These are phyloP conservation scores for Propsilocerus akamusi DNA, from an alignment of 1,140 invertebrate species.

Conservation along the genomic window DNA sequence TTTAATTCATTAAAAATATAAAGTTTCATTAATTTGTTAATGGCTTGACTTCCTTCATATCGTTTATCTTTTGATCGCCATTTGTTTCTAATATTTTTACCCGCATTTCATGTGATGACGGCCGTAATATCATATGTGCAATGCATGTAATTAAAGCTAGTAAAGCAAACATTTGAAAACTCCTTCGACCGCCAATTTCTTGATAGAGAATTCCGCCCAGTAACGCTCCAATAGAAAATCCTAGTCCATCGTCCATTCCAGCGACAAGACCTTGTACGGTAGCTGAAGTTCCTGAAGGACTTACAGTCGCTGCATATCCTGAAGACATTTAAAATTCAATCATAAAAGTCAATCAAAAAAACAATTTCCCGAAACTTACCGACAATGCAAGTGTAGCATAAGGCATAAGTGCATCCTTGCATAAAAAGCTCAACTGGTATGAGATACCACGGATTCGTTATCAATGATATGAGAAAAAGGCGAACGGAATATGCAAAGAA, in stretches of 20 bases:
- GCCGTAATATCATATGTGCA: conserved; percentile 24
- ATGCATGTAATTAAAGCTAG: conserved; percentile 30
- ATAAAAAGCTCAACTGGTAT: conserved; percentile 48
- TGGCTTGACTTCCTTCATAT: background rate
- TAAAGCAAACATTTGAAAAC: conserved; percentile 32
- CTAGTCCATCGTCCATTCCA: conserved; percentile 64
- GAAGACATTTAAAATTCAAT: background rate
- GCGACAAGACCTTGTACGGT: conserved; percentile 64
- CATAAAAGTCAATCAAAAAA: too few species aligned
- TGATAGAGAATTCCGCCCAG: conserved; percentile 38
- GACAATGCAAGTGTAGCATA: conserved; percentile 60
- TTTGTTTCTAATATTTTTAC: background rate
- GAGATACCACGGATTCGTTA: conserved; percentile 52
- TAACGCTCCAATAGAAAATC: conserved; percentile 41
- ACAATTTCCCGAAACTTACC: conserved; percentile 10
- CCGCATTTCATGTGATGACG: conserved; percentile 10
- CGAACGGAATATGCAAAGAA: conserved; percentile 49
- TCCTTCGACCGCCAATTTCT: conserved; percentile 28
- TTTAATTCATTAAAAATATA: too few species aligned
- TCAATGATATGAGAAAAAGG: conserved; percentile 44
- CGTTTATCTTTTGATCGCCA: background rate
- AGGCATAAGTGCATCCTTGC: conserved; percentile 60
- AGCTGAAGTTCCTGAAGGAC: conserved; percentile 57
- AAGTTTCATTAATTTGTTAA: too few species aligned
- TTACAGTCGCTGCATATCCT: conserved; percentile 49